Base-by-base conservation (phyloP, 2,888 invertebrate genomes). In the Dryadula phaetusa region DNA sequence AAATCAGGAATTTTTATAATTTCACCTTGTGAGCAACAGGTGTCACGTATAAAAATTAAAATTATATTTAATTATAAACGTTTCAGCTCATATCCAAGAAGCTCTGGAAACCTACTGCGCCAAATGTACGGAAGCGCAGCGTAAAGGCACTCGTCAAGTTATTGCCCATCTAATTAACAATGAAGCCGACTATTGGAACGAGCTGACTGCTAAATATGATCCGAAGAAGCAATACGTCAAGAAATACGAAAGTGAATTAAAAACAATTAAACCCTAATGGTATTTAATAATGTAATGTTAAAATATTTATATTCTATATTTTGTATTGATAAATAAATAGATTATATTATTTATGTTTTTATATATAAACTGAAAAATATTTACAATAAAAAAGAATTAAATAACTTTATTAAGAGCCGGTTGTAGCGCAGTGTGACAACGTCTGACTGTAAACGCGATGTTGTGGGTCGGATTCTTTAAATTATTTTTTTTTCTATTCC, bases 21-120 rank as follows among this genome's bases (percentile, higher is more conserved):
- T 37, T 37, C 3, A 12, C 37, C 6, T 37, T 37, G 12, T 37
- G 3, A 2, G 37, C 3, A 12, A 12, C 37, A 37, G 5, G 32
- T 32, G 32, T 32, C 32, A 32, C 8, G 1, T 32, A 32, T 7
- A 7, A 7, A 7, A 8, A 8, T 7, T 18, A 44, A 8, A 18
- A 0, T 44, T 1, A 44, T 1, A 44, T 8, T 18, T 44, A 10
- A 54, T 20, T 25, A 32, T 14, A 20, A 34, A 34, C n/a, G 3
- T 32, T 28, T 47, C 46, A 90, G 90, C 81, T 42, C 85, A 88
- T 75, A 82, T 88, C 37, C 73, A 53, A 79, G 90, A 92, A 18
- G 90, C 90, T 0, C 69, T 92, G 1, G 83, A 85, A 69, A 86
- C 81, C 37, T 75, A 82, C 65, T 92, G 93, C 74, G 79, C 70